Conservation (phyloP, 2,113 vertebrate species). For the Cavia porcellus region DNA sequence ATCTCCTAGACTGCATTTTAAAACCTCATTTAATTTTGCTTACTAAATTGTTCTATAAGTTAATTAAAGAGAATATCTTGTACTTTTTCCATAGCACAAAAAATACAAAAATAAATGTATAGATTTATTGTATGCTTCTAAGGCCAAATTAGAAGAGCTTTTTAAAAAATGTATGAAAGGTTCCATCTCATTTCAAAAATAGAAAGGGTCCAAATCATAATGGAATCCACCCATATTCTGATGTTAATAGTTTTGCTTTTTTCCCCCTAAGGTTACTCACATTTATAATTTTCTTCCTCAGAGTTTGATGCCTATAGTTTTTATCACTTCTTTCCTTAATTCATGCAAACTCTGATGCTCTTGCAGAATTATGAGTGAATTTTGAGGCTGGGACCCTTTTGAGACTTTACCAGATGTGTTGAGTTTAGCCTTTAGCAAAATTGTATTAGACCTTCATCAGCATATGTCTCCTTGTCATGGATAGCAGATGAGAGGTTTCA, state of each 20-base stretch:
- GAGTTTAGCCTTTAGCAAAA: slow-evolving; percentile 70
- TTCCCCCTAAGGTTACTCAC: background rate
- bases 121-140: background rate
- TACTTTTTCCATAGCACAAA: background rate
- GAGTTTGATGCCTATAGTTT: background rate
- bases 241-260: background rate
- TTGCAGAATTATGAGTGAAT: slow-evolving; percentile 18
- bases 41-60: slow-evolving; percentile 39
- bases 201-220: background rate
- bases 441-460: slow-evolving; percentile 73
- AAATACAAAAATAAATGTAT: background rate
- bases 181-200: background rate
- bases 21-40: slow-evolving; percentile 27
- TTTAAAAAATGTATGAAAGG: background rate
- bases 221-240: background rate
- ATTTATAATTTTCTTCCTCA: background rate
- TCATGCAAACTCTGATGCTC: background rate
- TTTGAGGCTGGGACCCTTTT: slow-evolving; percentile 55
- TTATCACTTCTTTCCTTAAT: background rate
- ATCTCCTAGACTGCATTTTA: background rate
- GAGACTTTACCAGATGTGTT: slow-evolving; percentile 67
- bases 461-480: slow-evolving; percentile 76
- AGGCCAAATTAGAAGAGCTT: background rate
- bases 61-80: background rate
- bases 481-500: slow-evolving; percentile 73